Percentiles rank a stretch among this genome's conserved stretches.
Conservation (phyloP, 2,113 vertebrate species). For the Lagenorhynchus albirostris region DNA sequence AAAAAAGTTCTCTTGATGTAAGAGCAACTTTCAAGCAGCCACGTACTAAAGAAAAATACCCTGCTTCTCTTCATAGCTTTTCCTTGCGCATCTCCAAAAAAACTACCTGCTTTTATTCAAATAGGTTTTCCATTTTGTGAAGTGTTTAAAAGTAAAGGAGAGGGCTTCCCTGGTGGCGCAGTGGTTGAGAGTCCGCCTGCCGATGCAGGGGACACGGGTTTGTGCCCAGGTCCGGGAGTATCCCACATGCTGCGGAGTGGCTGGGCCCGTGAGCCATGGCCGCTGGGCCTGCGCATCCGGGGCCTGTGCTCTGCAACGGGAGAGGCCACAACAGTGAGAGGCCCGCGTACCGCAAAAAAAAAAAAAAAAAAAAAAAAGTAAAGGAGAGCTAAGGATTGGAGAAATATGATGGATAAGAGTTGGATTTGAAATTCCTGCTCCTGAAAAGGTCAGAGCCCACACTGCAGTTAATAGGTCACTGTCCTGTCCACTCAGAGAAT, state of each 20-base stretch:
- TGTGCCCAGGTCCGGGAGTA: too few relatives aligned
- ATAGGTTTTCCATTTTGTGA: not conserved
- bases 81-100: not conserved
- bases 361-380: too few relatives aligned
- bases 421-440: not conserved
- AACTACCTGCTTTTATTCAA: not conserved
- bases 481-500: not conserved
- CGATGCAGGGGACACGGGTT: too few relatives aligned
- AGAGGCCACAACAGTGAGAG: too few relatives aligned
- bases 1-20: conserved; percentile 10
- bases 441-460: not conserved
- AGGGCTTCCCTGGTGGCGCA: too few relatives aligned
- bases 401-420: not conserved
- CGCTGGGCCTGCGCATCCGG: too few relatives aligned
- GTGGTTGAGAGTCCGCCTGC: too few relatives aligned
- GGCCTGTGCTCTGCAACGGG: too few relatives aligned
- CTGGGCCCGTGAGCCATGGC: too few relatives aligned
- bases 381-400: not conserved
- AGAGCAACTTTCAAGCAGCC: not conserved
- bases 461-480: not conserved
- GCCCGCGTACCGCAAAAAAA: too few relatives aligned
- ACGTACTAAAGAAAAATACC: not conserved
- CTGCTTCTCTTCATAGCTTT: not conserved
- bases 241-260: too few relatives aligned
- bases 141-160: not conserved